Percentiles rank a stretch among this genome's conserved stretches.
Evolutionary conservation across 2,113 vertebrate species (phyloP).

Genomic region (Mellivora capensis): DNA sequence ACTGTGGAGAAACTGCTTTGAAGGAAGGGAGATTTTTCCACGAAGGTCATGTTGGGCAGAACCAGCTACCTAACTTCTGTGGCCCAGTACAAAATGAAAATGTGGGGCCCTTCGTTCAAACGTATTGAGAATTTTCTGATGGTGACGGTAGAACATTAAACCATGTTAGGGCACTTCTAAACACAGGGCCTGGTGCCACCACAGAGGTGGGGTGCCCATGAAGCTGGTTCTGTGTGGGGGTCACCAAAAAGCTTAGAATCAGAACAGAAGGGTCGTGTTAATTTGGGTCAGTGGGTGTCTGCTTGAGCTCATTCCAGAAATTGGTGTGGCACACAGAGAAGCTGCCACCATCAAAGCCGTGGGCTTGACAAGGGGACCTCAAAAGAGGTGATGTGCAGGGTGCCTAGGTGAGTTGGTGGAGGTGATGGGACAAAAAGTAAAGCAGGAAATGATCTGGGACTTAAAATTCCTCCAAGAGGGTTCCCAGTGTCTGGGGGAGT

Average conservation of each 20-base stretch:
- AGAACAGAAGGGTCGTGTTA: neutral
- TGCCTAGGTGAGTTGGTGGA: neutral
- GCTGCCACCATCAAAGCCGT: neutral
- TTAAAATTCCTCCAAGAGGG: neutral
- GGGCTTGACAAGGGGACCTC: neutral
- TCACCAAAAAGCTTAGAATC: neutral
- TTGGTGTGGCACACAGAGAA: neutral
- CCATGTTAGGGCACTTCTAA: neutral
- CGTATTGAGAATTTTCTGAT: neutral
- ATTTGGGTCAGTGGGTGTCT: neutral
- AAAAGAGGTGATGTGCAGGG: neutral
- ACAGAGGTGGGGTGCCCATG: rapidly evolving
- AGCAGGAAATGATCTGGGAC: neutral
- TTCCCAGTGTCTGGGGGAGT: neutral
- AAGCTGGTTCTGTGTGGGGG: rapidly evolving
- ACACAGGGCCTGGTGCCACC: rapidly evolving
- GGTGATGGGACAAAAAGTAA: neutral
- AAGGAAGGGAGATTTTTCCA: neutral
- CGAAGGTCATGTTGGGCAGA: neutral
- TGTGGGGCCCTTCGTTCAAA: neutral
- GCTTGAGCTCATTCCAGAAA: neutral
- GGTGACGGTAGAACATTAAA: neutral
- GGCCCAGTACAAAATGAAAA: neutral
- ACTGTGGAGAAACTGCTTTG: neutral
- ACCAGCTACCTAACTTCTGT: neutral